phyloP scores from a whole-genome alignment of 2,888 invertebrate genomes.

The Stratiomys singularior region DNA sequence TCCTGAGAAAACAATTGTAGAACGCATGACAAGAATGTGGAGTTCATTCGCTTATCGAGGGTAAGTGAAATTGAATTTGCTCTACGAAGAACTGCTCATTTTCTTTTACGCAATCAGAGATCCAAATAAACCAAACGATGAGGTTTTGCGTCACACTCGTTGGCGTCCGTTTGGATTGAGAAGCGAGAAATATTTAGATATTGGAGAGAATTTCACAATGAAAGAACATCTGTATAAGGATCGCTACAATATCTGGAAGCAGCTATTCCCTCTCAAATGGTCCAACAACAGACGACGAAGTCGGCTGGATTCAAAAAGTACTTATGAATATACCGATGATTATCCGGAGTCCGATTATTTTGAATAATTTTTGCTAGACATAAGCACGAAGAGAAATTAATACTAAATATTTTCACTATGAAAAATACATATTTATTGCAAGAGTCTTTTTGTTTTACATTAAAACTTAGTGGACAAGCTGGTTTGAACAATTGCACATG shows the following conservation, averaged over 20 bases:
- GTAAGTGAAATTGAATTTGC: slow-evolving; percentile 52
- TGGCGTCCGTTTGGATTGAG: slow-evolving; percentile 64
- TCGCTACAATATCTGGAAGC: slow-evolving; percentile 63
- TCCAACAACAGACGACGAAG: neutral
- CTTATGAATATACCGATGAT: neutral
- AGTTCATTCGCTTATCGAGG: slow-evolving; percentile 62
- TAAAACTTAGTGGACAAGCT: no score
- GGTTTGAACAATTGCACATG: no score
- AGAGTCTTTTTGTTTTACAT: no score
- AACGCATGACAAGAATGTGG: slow-evolving; percentile 66
- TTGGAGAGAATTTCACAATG: slow-evolving; percentile 60
- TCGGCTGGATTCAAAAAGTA: slow-evolving; percentile 2
- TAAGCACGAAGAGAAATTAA: no score
- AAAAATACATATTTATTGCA: no score
- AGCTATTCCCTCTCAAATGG: slow-evolving; percentile 62
- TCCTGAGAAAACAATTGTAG: slow-evolving; percentile 65
- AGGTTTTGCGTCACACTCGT: slow-evolving; percentile 58
- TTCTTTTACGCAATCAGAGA: slow-evolving; percentile 55
- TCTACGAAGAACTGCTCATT: neutral
- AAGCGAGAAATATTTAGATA: slow-evolving; percentile 62
- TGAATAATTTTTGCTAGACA: no score
- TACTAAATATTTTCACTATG: no score
- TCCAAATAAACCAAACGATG: slow-evolving; percentile 63
- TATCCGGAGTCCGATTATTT: neutral
- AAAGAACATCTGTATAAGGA: slow-evolving; percentile 60